Percentiles rank a stretch among this genome's conserved stretches.
Evolutionary conservation across 2,888 invertebrate species (phyloP).

Genomic region (Andrena fulva): DNA sequence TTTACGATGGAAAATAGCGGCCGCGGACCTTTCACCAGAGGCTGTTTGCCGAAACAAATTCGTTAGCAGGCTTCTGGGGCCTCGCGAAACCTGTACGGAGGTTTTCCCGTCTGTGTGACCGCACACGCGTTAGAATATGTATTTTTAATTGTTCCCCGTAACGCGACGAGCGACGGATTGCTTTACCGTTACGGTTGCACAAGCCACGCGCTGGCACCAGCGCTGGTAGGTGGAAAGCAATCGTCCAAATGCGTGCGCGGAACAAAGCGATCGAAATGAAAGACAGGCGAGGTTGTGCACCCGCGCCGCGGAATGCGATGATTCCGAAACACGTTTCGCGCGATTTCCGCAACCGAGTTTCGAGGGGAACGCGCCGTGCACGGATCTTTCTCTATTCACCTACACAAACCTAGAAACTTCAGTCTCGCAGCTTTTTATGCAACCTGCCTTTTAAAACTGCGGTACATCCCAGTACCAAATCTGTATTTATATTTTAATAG

Average conservation of each 20-base stretch:
- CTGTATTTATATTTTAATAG: too few species aligned
- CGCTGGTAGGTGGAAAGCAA: conserved; percentile 43
- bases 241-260: conserved; percentile 44
- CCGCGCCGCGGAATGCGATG: conserved; percentile 40
- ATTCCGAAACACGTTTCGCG: conserved; percentile 23
- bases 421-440: too few species aligned
- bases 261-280: conserved; percentile 43
- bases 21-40: conserved; percentile 30
- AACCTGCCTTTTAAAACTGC: too few species aligned
- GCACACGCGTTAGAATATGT: conserved; percentile 14
- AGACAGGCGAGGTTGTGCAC: conserved; percentile 16
- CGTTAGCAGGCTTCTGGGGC: conserved; percentile 18
- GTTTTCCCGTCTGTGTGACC: neutral
- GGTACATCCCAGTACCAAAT: too few species aligned
- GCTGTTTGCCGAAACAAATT: conserved; percentile 30
- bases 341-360: conserved; percentile 30
- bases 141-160: conserved; percentile 36
- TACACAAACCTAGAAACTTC: neutral
- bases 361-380: neutral
- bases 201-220: conserved; percentile 18
- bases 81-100: neutral
- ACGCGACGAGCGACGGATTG: conserved; percentile 45
- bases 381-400: neutral
- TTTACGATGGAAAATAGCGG: neutral
- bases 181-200: conserved; percentile 56